These are phyloP conservation scores for Umimayanthus kanabou DNA, from an alignment of 92 coral and sea anemone species.

Conservation along the genomic window DNA sequence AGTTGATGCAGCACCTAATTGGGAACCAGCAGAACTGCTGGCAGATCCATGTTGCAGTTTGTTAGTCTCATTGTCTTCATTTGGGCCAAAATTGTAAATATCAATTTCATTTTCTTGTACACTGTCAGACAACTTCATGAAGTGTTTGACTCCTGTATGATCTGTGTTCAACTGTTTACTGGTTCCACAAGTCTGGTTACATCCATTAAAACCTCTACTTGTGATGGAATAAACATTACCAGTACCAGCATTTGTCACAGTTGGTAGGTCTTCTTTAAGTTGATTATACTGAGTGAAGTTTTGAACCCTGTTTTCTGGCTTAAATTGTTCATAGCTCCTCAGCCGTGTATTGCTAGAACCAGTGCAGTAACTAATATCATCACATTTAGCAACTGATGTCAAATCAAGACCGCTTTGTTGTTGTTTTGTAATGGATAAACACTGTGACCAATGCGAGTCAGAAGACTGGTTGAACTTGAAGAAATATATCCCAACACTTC, in stretches of 20 bases:
- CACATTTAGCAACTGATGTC: neutral
- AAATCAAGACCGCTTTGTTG: neutral
- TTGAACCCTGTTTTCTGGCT: neutral
- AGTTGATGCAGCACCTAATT: neutral
- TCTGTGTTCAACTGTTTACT: neutral
- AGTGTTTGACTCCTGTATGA: neutral
- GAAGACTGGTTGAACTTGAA: neutral
- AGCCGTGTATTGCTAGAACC: neutral
- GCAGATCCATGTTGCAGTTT: neutral
- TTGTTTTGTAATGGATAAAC: neutral
- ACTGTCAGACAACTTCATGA: neutral
- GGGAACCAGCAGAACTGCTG: neutral
- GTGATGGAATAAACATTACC: neutral
- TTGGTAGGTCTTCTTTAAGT: neutral
- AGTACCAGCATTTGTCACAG: neutral
- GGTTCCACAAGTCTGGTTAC: neutral
- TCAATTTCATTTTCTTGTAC: neutral
- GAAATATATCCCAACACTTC: conserved; percentile 25
- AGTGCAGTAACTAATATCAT: neutral
- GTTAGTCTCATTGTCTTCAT: neutral
- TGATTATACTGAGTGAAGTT: neutral
- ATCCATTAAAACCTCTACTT: neutral
- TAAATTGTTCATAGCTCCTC: neutral
- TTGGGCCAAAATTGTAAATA: neutral
- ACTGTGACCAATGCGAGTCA: neutral